Evolutionary conservation across 1,140 invertebrate genomes (phyloP).

Genomic region (Lucilia cuprina): DNA sequence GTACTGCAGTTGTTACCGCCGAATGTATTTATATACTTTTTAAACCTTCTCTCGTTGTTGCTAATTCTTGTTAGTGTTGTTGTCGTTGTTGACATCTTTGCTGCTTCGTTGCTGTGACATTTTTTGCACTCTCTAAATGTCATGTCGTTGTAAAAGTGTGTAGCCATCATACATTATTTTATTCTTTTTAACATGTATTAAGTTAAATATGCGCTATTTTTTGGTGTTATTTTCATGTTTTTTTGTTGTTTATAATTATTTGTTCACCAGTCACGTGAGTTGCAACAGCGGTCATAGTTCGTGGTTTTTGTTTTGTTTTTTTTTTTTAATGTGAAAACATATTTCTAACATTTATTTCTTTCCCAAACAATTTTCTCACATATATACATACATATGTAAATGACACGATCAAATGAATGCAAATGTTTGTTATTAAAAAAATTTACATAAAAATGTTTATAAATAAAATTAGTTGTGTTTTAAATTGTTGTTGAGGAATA

Average conservation of each 20-base stretch:
- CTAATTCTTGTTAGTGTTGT: neutral
- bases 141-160: neutral
- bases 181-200: neutral
- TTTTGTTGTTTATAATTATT: neutral
- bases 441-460: neutral
- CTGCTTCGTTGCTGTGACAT: neutral
- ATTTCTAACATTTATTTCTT: neutral
- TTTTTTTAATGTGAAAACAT: neutral
- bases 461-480: neutral
- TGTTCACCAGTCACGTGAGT: constrained; percentile 22
- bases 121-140: constrained; percentile 6
- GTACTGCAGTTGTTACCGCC: neutral
- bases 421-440: neutral
- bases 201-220: neutral
- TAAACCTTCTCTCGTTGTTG: neutral
- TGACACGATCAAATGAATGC: neutral
- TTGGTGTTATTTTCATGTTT: neutral
- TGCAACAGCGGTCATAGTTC: constrained; percentile 27
- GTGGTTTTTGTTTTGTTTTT: constrained; percentile 22
- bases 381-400: too few relatives aligned
- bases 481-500: neutral
- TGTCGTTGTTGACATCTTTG: neutral
- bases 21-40: neutral
- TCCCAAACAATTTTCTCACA: too few relatives aligned
- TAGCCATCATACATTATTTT: neutral